phyloP scores from a whole-genome alignment of 2,888 invertebrate genomes.

The Cryptocephalus moraei region DNA sequence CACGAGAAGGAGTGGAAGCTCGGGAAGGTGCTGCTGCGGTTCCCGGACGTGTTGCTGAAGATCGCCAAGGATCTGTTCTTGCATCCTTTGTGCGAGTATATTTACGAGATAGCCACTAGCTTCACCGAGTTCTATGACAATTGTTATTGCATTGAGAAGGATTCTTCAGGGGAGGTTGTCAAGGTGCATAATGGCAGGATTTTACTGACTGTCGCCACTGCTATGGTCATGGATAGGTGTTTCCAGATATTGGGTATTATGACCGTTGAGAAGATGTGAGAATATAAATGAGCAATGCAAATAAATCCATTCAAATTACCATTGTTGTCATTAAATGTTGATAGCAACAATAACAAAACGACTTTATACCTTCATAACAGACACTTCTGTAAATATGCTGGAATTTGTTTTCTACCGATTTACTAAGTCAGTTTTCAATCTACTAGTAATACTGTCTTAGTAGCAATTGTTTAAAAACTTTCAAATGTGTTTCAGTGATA shows the following conservation, averaged over 20 bases:
- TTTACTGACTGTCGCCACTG: slow-evolving; percentile 86
- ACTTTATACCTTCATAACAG: too few species aligned
- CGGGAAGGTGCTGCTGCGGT: slow-evolving; percentile 74
- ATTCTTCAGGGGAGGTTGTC: slow-evolving; percentile 66
- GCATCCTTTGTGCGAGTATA: slow-evolving; percentile 87
- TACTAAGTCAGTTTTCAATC: too few species aligned
- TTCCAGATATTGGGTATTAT: slow-evolving; percentile 86
- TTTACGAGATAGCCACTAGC: slow-evolving; percentile 86
- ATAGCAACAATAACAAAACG: too few species aligned
- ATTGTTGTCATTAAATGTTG: too few species aligned
- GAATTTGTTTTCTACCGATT: too few species aligned
- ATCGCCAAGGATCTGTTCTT: slow-evolving; percentile 72
- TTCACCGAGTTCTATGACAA: slow-evolving; percentile 97
- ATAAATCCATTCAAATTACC: not conserved
- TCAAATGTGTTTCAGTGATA: too few species aligned
- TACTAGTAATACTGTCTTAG: too few species aligned
- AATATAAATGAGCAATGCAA: slow-evolving; percentile 3
- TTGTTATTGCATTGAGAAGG: slow-evolving; percentile 95
- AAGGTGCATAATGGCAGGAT: slow-evolving; percentile 81
- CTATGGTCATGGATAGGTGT: slow-evolving; percentile 74
- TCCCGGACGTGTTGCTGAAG: slow-evolving; percentile 77
- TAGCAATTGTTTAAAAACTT: too few species aligned
- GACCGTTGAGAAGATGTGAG: slow-evolving; percentile 85
- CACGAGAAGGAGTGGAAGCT: slow-evolving; percentile 95
- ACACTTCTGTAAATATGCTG: too few species aligned